Evolutionary conservation across 64 coral and sea anemone species (phyloP).

Genomic region (Acropora tenuis): DNA sequence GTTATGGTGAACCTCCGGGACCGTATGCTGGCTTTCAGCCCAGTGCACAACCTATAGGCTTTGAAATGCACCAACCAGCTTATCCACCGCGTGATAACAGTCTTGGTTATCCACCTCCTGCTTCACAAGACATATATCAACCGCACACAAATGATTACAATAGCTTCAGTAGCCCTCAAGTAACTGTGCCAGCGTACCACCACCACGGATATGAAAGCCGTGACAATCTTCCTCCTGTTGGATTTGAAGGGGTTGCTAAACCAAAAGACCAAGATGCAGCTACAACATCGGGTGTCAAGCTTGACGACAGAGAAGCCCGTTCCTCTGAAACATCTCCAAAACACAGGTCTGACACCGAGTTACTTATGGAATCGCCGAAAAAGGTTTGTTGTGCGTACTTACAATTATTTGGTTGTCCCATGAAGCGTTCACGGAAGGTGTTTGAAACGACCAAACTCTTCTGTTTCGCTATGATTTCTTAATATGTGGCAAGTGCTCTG

Average conservation of each 20-base stretch:
- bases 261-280: conserved; percentile 20
- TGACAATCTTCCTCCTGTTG: conserved; percentile 51
- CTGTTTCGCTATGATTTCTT: no score
- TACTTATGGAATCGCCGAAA: neutral
- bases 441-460: no score
- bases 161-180: neutral
- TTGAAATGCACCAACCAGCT: conserved; percentile 46
- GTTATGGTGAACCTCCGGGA: conserved; percentile 32
- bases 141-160: conserved; percentile 27
- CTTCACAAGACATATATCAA: conserved; percentile 27
- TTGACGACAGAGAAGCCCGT: conserved; percentile 15
- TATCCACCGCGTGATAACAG: conserved; percentile 6
- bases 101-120: conserved; percentile 34
- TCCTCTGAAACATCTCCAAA: neutral
- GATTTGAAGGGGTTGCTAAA: conserved; percentile 44
- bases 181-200: conserved; percentile 20
- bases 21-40: conserved; percentile 40
- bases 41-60: conserved; percentile 45
- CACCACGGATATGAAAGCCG: conserved; percentile 10
- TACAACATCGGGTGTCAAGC: conserved; percentile 33
- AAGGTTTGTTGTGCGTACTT: neutral
- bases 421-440: no score
- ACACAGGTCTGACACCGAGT: neutral
- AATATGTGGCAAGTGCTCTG: no score
- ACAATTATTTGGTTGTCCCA: no score